Evolutionary conservation across 2,113 vertebrate genomes (phyloP).

Genomic region (Ifrita kowaldi): DNA sequence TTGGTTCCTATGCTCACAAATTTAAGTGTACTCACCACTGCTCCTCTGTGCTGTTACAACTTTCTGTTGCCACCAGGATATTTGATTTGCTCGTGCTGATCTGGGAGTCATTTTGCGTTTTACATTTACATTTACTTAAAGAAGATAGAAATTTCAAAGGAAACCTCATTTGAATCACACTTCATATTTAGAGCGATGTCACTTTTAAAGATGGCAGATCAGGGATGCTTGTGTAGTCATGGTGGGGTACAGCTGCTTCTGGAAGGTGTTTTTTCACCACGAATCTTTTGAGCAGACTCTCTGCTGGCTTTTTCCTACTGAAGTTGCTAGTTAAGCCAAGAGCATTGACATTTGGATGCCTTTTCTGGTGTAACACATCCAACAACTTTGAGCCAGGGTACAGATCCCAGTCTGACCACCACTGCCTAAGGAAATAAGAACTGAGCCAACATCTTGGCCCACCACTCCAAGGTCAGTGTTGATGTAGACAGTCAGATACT

Average conservation of each 20-base stretch:
- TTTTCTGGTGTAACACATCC: neutral
- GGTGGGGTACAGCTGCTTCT: neutral
- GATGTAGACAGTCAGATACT: neutral
- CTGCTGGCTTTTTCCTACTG: neutral
- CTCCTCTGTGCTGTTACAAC: neutral
- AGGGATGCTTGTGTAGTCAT: neutral
- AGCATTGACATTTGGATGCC: neutral
- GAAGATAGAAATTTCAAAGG: neutral
- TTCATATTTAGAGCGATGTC: neutral
- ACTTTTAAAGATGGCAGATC: neutral
- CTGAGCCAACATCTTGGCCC: neutral
- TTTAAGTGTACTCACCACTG: neutral
- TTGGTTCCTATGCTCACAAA: neutral
- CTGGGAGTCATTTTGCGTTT: neutral
- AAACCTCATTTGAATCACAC: neutral
- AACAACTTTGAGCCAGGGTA: fast-evolving
- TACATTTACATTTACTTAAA: neutral
- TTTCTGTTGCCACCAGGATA: neutral
- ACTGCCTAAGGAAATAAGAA: neutral
- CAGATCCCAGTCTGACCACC: neutral
- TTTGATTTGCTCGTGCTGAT: neutral
- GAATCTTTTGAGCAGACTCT: neutral
- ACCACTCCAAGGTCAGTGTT: neutral
- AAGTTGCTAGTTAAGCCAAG: neutral
- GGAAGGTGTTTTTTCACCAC: neutral